Conservation (phyloP, 2,888 invertebrate genomes). For the Acrobasis repandana region DNA sequence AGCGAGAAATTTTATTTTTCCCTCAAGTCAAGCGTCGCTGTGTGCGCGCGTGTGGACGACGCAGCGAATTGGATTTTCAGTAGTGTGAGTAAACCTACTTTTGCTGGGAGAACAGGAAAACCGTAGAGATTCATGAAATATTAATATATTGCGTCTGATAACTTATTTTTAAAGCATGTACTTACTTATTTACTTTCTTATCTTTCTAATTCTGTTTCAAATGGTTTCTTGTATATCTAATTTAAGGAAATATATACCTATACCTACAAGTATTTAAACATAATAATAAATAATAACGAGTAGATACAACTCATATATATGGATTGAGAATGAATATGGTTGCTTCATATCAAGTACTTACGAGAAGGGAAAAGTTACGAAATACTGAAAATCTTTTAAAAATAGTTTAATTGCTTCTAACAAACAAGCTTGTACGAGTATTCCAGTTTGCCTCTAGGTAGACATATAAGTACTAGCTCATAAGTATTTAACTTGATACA, state of each 20-base stretch:
- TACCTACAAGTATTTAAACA: too few relatives aligned
- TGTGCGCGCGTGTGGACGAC: constrained; percentile 75
- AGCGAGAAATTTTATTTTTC: constrained; percentile 84
- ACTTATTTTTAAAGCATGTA: constrained; percentile 63
- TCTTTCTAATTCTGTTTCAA: background rate
- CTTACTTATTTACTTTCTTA: constrained; percentile 22
- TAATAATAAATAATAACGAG: too few relatives aligned
- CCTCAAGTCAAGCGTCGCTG: constrained; percentile 77
- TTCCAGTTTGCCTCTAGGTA: too few relatives aligned
- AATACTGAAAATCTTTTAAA: too few relatives aligned
- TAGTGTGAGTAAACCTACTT: constrained; percentile 82
- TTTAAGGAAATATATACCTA: background rate
- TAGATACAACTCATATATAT: too few relatives aligned
- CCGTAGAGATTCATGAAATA: constrained; percentile 77
- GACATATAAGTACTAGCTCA: too few relatives aligned
- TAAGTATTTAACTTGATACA: too few relatives aligned
- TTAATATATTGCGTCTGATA: constrained; percentile 70
- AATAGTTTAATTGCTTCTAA: too few relatives aligned
- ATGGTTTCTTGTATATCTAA: background rate
- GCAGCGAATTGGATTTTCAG: constrained; percentile 80
- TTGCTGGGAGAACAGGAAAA: constrained; percentile 77
- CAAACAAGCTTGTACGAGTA: too few relatives aligned
- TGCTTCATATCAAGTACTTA: too few relatives aligned
- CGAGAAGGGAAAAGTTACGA: too few relatives aligned
- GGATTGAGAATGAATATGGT: too few relatives aligned